Percentiles rank a stretch among this genome's conserved stretches.
Evolutionary conservation across 2,113 vertebrate species (phyloP).

Genomic region (Irena cyanogastra): DNA sequence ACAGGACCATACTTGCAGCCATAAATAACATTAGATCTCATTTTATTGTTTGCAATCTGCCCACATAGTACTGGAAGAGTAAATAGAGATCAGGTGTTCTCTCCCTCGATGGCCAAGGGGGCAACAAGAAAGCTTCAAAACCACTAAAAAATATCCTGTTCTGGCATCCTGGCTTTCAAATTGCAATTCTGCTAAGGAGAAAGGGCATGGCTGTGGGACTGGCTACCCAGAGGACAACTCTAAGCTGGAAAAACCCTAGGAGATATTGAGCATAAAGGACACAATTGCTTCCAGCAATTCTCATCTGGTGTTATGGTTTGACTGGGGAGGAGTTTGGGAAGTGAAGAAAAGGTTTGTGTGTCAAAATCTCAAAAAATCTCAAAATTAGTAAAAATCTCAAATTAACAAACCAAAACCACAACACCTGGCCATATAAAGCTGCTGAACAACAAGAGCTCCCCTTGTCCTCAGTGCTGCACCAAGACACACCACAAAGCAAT

Average conservation of each 20-base stretch:
- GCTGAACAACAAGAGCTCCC: not conserved
- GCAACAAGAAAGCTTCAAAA: not conserved
- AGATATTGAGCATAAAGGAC: not conserved
- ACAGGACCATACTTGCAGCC: constrained; percentile 10
- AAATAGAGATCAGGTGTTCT: not conserved
- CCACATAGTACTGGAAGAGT: not conserved
- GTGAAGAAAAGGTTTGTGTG: too few species aligned
- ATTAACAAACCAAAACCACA: too few species aligned
- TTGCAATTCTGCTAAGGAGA: not conserved
- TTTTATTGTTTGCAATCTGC: not conserved
- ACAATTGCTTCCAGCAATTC: not conserved
- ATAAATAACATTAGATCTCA: not conserved
- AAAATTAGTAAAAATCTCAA: too few species aligned
- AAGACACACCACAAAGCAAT: not conserved
- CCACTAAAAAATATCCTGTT: not conserved
- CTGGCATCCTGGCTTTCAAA: not conserved
- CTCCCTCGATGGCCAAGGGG: not conserved
- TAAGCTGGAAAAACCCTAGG: not conserved
- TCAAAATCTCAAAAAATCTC: too few species aligned
- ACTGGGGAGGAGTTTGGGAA: too few species aligned
- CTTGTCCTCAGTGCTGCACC: not conserved
- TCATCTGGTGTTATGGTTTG: too few species aligned
- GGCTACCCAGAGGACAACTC: not conserved
- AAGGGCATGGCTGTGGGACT: not conserved
- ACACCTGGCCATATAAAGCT: not conserved